phyloP scores from a whole-genome alignment of 1,140 invertebrate species.

The Octopus bimaculoides region DNA sequence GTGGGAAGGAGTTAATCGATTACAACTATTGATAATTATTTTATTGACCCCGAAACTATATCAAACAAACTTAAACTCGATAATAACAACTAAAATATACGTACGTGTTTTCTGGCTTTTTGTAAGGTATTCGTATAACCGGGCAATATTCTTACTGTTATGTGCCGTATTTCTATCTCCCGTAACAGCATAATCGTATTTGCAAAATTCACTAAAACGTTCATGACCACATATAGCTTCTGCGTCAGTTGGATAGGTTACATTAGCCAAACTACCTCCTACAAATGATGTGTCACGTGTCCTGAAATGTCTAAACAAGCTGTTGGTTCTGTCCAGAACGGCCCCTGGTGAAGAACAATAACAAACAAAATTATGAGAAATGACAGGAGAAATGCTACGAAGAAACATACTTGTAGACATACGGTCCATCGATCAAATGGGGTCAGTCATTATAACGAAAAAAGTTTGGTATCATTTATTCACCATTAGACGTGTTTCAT shows the following conservation, averaged over 20 bases:
- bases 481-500: too few relatives aligned
- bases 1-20: too few relatives aligned
- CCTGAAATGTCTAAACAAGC: constrained; percentile 15
- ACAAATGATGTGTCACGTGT: background rate
- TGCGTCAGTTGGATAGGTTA: background rate
- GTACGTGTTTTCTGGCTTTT: constrained; percentile 15
- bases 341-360: constrained; percentile 15
- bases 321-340: background rate
- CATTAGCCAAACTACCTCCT: background rate
- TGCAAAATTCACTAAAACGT: constrained; percentile 9
- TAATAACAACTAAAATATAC: background rate
- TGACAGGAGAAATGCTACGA: background rate
- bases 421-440: background rate
- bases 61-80: background rate
- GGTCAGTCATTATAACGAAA: too few relatives aligned
- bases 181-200: constrained; percentile 18
- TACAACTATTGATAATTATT: too few relatives aligned
- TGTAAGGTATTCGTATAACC: background rate
- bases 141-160: background rate
- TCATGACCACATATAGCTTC: background rate
- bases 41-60: background rate
- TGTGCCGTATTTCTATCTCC: constrained; percentile 13
- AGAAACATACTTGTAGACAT: too few relatives aligned
- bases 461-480: too few relatives aligned
- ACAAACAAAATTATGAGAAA: background rate